Base-by-base conservation (phyloP, 2,888 invertebrate genomes). In the Melanophora roralis region DNA sequence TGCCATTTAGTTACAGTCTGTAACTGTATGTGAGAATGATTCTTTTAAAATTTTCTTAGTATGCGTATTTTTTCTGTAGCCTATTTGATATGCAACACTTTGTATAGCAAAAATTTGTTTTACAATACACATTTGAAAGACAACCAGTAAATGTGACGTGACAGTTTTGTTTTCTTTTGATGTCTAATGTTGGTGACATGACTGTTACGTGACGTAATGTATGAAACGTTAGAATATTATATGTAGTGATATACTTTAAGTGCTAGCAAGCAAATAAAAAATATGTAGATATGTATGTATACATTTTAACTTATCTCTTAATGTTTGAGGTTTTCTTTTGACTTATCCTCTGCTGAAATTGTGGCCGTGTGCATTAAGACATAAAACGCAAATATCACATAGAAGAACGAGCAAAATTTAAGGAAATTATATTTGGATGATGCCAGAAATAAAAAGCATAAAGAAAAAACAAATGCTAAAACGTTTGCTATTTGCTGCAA, bases 121-220 rank as follows among this genome's bases (percentile, higher is more conserved):
- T 49, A n/a, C 45, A 27, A 45, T 19, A 9, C 19, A 40, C 9
- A 8, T 27, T 27, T 23, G n/a, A 34, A 43, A 73, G 64, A 68
- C 72, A 76, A 62, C 72, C 6, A 27, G 27, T 27, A 27, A 64
- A 65, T 73, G 72, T 81, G 81, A 82, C 82, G 83, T 83, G 84
- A 82, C 82, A 81, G 80, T 83, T 83, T 83, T 83, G 76, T 82
- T 83, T 81, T 57, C 57, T 71, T 73, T 74, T 82, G 81, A 83
- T 81, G 78, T 83, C 77, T 83, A 74, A 83, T 83, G 82, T 74
- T 74, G 84, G 83, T 86, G 87, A 85, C 86, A 85, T 86, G 86
- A 85, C n/a, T 84, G 84, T 83, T 85, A 87, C 86, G 87, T 86
- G 84, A 84, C 81, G 81, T 83, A 83, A 79, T 83, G 81, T 81